These are phyloP conservation scores for Limnephilus marmoratus DNA, from an alignment of 2,888 invertebrate genomes.

Conservation along the genomic window DNA sequence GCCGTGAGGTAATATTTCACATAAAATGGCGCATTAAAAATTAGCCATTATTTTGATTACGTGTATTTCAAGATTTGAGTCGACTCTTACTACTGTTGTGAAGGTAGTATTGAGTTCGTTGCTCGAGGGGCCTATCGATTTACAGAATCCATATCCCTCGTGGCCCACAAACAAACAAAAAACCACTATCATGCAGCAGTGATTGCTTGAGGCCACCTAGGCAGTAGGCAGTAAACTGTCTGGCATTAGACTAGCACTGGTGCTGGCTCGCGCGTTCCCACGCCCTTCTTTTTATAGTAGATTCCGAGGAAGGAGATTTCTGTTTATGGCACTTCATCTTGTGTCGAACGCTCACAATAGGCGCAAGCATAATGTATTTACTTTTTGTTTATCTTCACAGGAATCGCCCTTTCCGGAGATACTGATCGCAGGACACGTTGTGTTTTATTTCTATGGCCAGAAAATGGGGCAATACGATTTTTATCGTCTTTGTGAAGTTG, in stretches of 20 bases:
- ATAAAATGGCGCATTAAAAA: not conserved
- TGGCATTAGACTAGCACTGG: not conserved
- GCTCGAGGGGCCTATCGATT: conserved; percentile 13
- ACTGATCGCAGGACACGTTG: not conserved
- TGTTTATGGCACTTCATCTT: conserved; percentile 43
- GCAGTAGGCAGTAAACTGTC: conserved; percentile 4
- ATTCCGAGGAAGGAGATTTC: conserved; percentile 46
- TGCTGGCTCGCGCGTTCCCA: conserved; percentile 42
- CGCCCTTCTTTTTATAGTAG: conserved; percentile 51
- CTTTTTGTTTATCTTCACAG: not conserved
- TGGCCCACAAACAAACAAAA: conserved; percentile 19
- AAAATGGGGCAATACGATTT: not conserved
- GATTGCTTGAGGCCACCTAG: conserved; percentile 47
- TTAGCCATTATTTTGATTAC: not conserved
- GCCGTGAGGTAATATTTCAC: not conserved
- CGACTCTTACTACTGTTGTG: not conserved
- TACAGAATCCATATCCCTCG: conserved; percentile 35
- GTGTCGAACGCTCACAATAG: conserved; percentile 37
- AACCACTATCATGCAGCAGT: not conserved
- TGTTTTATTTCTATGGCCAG: not conserved
- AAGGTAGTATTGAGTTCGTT: conserved; percentile 8
- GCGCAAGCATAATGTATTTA: conserved; percentile 6
- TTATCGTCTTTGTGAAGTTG: not conserved
- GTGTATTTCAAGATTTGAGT: not conserved
- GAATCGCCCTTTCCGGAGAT: conserved; percentile 13